Percentiles rank a stretch among this genome's conserved stretches.
Evolutionary conservation across 2,888 invertebrate species (phyloP).

Genomic region (Trypoxylon attenuatum): DNA sequence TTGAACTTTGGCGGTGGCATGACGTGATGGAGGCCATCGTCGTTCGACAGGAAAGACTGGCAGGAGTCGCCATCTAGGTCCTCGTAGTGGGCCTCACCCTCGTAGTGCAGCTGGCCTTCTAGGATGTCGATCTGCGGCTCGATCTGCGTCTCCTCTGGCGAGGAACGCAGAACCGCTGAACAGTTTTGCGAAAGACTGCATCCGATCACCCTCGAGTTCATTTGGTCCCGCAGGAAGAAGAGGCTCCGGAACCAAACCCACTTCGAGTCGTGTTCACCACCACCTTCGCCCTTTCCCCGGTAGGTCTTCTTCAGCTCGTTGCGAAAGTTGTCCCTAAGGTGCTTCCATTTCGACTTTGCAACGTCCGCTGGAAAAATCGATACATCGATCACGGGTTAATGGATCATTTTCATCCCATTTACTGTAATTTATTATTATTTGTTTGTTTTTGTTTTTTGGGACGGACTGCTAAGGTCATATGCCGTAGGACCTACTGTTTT

Average conservation of each 20-base stretch:
- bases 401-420: neutral
- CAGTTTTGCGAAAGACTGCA: constrained; percentile 55
- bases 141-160: constrained; percentile 61
- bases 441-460: too few relatives aligned
- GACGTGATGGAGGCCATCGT: constrained; percentile 56
- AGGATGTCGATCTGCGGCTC: constrained; percentile 65
- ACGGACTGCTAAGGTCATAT: too few relatives aligned
- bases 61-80: constrained; percentile 61
- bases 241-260: constrained; percentile 66
- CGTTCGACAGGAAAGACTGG: constrained; percentile 58
- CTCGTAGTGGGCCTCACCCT: constrained; percentile 61
- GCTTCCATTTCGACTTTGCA: constrained; percentile 66
- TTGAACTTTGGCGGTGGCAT: constrained; percentile 54
- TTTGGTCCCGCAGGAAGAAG: constrained; percentile 63
- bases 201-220: constrained; percentile 64
- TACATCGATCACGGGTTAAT: neutral
- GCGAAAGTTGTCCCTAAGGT: constrained; percentile 63
- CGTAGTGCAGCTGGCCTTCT: constrained; percentile 49
- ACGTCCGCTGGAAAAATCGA: constrained; percentile 56
- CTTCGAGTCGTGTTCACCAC: constrained; percentile 62
- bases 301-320: constrained; percentile 64
- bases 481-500: too few relatives aligned
- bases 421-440: too few relatives aligned
- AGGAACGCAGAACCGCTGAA: constrained; percentile 48
- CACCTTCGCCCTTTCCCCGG: constrained; percentile 59